Evolutionary conservation across 2,797 vertebrate genomes (phyloP).

Genomic region (Nannoperca australis): DNA sequence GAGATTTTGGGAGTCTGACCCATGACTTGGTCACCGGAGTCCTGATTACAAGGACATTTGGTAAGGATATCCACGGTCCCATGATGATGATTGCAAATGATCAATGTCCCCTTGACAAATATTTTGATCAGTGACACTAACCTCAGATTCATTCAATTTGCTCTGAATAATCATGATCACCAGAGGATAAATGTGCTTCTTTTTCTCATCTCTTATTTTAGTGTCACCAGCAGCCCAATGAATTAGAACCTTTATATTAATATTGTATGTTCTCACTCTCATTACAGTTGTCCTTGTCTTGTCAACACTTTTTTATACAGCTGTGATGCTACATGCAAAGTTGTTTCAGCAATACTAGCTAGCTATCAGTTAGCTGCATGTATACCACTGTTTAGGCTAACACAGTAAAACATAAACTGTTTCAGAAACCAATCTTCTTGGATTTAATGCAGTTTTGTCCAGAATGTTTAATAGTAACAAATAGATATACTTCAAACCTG

Average conservation of each 20-base stretch:
- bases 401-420: neutral
- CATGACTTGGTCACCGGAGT: neutral
- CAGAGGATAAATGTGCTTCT: neutral
- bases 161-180: neutral
- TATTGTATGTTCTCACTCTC: too few species aligned
- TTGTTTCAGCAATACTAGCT: neutral
- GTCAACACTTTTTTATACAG: neutral
- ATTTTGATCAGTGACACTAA: neutral
- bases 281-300: neutral
- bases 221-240: neutral
- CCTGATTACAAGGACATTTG: neutral
- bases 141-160: neutral
- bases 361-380: neutral
- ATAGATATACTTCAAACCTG: neutral
- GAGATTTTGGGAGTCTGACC: slow-evolving; percentile 7
- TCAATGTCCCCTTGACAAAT: neutral
- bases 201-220: neutral
- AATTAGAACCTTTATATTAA: too few species aligned
- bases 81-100: neutral
- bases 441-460: neutral
- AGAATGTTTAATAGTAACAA: neutral
- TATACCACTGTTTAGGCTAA: neutral
- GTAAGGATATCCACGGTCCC: neutral
- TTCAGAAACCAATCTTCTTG: neutral
- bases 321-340: neutral